phyloP scores from a whole-genome alignment of 2,888 invertebrate genomes.

The Temnothorax ravouxi region DNA sequence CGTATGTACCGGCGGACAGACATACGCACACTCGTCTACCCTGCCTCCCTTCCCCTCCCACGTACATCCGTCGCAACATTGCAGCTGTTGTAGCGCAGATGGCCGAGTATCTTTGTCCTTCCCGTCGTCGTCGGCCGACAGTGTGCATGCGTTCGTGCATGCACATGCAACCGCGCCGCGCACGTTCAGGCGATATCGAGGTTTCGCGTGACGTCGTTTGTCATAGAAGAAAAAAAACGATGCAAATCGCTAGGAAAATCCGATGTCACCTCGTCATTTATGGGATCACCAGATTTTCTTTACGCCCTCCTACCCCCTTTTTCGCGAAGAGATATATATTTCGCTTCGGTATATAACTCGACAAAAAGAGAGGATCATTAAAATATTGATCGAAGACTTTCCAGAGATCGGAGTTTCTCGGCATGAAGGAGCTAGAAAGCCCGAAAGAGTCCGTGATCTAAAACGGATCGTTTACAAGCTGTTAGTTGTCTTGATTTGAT shows the following conservation, averaged over 20 bases:
- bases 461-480: not conserved
- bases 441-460: not conserved
- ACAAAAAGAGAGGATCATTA: not conserved
- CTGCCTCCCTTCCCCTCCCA: slow-evolving; percentile 6
- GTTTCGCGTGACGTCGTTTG: slow-evolving; percentile 36
- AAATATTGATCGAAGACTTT: not conserved
- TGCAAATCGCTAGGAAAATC: slow-evolving; percentile 32
- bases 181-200: slow-evolving; percentile 49
- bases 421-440: not conserved
- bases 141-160: slow-evolving; percentile 39
- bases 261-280: not conserved
- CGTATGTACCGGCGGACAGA: not conserved
- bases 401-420: not conserved
- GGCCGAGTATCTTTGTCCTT: slow-evolving; percentile 71
- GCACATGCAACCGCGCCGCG: slow-evolving; percentile 52
- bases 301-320: not conserved
- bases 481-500: not conserved
- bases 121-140: slow-evolving; percentile 48
- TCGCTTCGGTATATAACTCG: not conserved
- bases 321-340: not conserved
- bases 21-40: not conserved
- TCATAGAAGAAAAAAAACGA: slow-evolving; percentile 31
- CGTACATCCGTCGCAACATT: slow-evolving; percentile 67
- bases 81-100: slow-evolving; percentile 78
- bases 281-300: slow-evolving; percentile 9